Evolutionary conservation across 2,113 vertebrate genomes (phyloP).

Genomic region (Entomyzon cyanotis): DNA sequence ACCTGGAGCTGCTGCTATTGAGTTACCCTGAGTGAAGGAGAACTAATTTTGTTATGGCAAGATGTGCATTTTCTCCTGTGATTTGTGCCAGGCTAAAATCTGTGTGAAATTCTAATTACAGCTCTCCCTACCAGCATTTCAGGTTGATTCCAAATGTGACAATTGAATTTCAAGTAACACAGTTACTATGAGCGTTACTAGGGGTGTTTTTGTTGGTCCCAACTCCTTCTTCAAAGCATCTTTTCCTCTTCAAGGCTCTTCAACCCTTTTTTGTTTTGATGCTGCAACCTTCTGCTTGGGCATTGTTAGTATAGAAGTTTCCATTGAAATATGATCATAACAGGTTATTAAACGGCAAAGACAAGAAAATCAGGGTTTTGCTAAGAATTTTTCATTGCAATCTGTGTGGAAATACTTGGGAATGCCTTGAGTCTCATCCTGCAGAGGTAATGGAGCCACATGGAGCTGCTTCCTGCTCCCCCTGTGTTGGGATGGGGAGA

Average conservation of each 20-base stretch:
- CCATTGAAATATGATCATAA: background rate
- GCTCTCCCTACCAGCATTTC: background rate
- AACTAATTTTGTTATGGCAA: background rate
- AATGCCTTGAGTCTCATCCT: background rate
- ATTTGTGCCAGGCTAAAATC: background rate
- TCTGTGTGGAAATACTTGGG: background rate
- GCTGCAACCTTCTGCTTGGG: background rate
- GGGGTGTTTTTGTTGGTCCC: background rate
- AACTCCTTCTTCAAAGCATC: background rate
- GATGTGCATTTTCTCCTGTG: background rate
- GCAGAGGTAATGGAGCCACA: background rate
- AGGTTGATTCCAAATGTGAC: background rate
- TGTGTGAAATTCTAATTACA: background rate
- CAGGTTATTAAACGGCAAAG: background rate
- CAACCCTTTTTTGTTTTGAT: background rate
- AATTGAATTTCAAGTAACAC: background rate
- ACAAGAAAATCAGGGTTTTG: background rate
- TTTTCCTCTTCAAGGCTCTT: background rate
- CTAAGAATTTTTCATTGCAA: background rate
- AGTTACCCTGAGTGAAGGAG: background rate
- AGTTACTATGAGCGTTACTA: background rate
- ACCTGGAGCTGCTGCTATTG: background rate
- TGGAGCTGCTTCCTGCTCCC: background rate
- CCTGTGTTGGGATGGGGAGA: background rate
- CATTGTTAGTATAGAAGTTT: background rate